phyloP scores from a whole-genome alignment of 2,113 vertebrate species.

The Micronycteris hirsuta region DNA sequence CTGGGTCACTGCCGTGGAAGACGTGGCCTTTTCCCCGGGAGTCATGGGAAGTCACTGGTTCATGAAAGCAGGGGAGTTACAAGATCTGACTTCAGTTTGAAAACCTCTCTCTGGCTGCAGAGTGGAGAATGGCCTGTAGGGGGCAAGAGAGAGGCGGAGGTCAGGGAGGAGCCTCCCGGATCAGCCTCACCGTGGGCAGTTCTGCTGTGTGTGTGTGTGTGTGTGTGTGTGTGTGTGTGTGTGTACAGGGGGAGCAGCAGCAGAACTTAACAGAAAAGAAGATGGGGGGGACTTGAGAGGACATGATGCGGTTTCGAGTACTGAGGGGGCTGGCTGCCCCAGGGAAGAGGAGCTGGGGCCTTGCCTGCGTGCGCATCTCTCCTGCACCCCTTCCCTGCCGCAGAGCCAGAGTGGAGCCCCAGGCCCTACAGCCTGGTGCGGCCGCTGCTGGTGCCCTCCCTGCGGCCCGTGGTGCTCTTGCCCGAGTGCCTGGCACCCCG shows the following conservation, averaged over 20 bases:
- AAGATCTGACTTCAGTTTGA: background rate
- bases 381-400: background rate
- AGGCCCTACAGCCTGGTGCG: constrained; percentile 92
- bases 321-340: background rate
- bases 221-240: no score
- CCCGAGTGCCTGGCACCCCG: constrained; percentile 87
- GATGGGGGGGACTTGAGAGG: background rate
- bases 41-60: background rate
- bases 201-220: background rate
- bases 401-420: constrained; percentile 82
- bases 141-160: background rate
- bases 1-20: background rate
- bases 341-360: background rate
- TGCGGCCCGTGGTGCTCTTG: constrained; percentile 89
- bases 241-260: background rate
- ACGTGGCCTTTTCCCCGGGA: background rate
- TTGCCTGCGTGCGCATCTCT: background rate
- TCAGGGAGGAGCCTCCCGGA: background rate
- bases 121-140: constrained; percentile 7
- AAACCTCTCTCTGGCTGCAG: background rate
- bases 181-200: accelerated
- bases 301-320: background rate
- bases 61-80: background rate
- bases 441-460: constrained; percentile 81
- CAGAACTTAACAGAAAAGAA: background rate